A percentile compares a stretch with the other conserved stretches of the same genome.
phyloP scores from a whole-genome alignment of 2,888 invertebrate genomes.

The Rhyacophila evoluta region DNA sequence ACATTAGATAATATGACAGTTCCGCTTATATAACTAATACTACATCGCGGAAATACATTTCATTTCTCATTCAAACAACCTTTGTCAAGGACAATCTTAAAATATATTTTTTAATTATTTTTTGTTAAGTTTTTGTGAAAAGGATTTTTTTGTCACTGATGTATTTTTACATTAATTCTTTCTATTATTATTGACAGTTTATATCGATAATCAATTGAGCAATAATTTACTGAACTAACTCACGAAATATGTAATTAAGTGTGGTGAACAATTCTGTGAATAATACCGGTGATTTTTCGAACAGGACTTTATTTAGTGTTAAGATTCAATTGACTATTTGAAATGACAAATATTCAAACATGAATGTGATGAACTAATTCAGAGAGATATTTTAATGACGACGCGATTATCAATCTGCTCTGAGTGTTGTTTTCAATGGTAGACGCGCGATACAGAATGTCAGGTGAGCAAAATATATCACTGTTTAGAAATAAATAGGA shows the following conservation, averaged over 20 bases:
- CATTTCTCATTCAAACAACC: neutral
- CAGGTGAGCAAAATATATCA: no score
- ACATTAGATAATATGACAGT: conserved; percentile 6
- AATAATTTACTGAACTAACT: no score
- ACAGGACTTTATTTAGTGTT: no score
- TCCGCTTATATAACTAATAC: neutral
- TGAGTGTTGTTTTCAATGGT: conserved; percentile 43
- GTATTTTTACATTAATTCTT: no score
- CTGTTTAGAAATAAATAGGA: no score
- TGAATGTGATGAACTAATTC: neutral
- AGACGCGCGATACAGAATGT: conserved; percentile 50
- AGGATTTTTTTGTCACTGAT: neutral
- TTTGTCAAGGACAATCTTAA: neutral
- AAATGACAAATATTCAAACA: neutral
- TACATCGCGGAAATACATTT: conserved; percentile 12
- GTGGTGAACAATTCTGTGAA: no score
- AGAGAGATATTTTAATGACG: neutral
- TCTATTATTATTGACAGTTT: no score
- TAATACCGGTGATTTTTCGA: no score
- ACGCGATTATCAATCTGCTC: neutral
- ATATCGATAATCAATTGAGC: no score
- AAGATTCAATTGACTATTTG: no score
- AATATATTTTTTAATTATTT: no score
- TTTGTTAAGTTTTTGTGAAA: neutral
- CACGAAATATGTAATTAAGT: no score